Conservation (phyloP, 2,113 vertebrate genomes). For the Amblyornis subalaris region DNA sequence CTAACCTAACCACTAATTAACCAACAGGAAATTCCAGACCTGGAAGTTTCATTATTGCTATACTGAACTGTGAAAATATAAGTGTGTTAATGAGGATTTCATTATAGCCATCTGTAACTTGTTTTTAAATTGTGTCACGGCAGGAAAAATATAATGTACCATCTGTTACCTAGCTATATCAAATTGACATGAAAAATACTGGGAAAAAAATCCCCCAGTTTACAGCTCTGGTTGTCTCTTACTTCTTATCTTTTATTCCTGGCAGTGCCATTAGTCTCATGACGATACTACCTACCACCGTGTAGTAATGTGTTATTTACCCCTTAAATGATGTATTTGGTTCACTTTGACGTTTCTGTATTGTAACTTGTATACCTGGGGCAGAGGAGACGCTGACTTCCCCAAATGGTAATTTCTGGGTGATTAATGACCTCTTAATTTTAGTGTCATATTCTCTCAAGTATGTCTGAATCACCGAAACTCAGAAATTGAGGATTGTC, state of each 20-base stretch:
- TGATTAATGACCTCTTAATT: background rate
- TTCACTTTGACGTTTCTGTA: background rate
- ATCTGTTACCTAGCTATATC: conserved; percentile 38
- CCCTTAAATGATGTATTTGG: background rate
- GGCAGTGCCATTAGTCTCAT: background rate
- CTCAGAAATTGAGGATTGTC: background rate
- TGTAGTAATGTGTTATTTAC: background rate
- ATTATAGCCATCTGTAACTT: conserved; percentile 52
- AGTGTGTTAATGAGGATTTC: conserved; percentile 54
- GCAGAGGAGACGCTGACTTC: background rate
- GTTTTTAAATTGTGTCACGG: conserved; percentile 44
- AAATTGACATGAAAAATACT: background rate
- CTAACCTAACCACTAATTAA: conserved; percentile 60
- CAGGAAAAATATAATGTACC: conserved; percentile 29
- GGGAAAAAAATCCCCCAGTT: background rate
- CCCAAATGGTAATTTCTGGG: background rate
- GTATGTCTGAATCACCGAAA: background rate
- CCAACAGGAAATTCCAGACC: conserved; percentile 37
- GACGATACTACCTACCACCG: rapidly evolving
- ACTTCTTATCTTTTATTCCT: background rate
- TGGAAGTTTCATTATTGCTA: conserved; percentile 43
- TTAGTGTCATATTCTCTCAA: background rate
- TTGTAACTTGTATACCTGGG: background rate
- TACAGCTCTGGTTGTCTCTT: background rate
- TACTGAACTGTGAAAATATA: conserved; percentile 39